Conservation (phyloP, 2,113 vertebrate genomes). For the Centrocercus urophasianus region DNA sequence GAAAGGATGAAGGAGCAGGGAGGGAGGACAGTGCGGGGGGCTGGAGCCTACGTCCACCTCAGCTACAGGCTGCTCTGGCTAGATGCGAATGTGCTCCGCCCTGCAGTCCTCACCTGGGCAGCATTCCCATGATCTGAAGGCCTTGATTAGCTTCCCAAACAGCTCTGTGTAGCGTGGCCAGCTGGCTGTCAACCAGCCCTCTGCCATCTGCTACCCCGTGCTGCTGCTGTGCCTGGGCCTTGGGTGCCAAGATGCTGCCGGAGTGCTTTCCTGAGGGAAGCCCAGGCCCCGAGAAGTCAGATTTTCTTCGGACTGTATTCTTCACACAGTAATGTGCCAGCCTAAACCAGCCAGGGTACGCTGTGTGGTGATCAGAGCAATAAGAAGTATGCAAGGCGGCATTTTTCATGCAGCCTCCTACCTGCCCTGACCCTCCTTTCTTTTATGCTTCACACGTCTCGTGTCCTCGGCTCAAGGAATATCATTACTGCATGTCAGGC, state of each 20-base stretch:
- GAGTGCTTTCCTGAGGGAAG: conserved; percentile 41
- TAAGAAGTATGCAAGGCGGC: neutral
- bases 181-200: conserved; percentile 53
- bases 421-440: neutral
- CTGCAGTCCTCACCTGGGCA: conserved; percentile 37
- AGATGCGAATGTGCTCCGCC: neutral
- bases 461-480: neutral
- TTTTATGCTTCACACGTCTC: neutral
- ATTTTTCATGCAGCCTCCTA: neutral
- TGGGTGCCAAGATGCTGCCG: neutral
- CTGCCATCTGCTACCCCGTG: conserved; percentile 37
- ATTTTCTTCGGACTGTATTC: conserved; percentile 1
- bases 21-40: neutral
- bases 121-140: neutral
- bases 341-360: neutral
- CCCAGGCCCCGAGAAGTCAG: neutral
- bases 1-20: neutral
- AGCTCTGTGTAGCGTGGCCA: conserved; percentile 20
- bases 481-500: neutral
- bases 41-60: neutral
- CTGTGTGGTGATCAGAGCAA: neutral
- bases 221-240: conserved; percentile 12
- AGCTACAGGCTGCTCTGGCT: neutral
- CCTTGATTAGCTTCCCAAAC: conserved; percentile 46
- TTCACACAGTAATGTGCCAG: neutral